phyloP scores from a whole-genome alignment of 2,797 vertebrate genomes.

The Hemitrygon akajei region DNA sequence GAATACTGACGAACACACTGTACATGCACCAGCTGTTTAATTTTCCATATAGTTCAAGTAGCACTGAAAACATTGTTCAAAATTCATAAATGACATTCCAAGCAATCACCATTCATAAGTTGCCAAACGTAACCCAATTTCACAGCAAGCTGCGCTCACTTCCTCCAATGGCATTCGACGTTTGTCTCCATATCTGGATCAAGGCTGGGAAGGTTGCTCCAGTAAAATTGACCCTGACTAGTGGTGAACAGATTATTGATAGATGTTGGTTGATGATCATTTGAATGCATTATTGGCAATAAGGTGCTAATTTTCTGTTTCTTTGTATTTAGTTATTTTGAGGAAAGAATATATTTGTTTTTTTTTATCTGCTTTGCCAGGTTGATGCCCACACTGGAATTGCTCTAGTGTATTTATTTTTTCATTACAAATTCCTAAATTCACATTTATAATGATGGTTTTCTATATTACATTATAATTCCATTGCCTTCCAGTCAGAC shows the following conservation, averaged over 20 bases:
- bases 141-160: neutral
- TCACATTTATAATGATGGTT: neutral
- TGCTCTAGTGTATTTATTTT: neutral
- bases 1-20: no score
- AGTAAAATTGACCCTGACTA: neutral
- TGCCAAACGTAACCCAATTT: no score
- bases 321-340: neutral
- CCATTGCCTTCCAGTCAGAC: neutral
- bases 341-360: neutral
- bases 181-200: neutral
- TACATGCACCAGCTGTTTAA: no score
- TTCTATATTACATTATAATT: neutral
- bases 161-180: neutral
- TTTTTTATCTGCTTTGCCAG: neutral
- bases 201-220: neutral
- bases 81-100: no score
- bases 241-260: neutral
- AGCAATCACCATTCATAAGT: no score
- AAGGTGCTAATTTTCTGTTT: neutral
- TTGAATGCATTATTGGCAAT: neutral
- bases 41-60: no score
- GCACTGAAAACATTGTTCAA: no score
- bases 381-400: neutral
- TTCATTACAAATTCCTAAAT: neutral
- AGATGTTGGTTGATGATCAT: neutral